Evolutionary conservation across 1,140 invertebrate species (phyloP).

Genomic region (Drosophila pectinifera): DNA sequence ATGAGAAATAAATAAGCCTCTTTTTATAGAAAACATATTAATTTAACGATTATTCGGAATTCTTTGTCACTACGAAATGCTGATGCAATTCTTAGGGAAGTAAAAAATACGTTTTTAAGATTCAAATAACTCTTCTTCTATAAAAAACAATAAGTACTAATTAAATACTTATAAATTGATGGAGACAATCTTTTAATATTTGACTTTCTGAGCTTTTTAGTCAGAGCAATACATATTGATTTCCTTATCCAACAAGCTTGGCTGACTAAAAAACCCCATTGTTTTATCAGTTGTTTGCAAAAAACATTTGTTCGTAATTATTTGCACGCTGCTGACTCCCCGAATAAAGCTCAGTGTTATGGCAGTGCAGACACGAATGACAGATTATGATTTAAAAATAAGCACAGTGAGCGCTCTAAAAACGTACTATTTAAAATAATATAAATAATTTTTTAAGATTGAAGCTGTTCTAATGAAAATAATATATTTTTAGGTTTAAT

Average conservation of each 20-base stretch:
- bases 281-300: not conserved
- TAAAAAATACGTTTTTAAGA: not conserved
- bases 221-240: not conserved
- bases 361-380: conserved; percentile 13
- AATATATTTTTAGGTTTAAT: too few relatives aligned
- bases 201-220: too few relatives aligned
- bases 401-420: conserved; percentile 2
- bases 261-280: not conserved
- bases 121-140: not conserved
- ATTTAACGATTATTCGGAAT: not conserved
- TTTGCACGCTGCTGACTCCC: conserved; percentile 2
- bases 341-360: conserved; percentile 1
- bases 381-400: conserved; percentile 22
- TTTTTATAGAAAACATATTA: not conserved
- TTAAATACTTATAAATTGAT: too few relatives aligned
- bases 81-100: not conserved
- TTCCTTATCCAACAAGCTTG: conserved; percentile 2
- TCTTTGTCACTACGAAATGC: not conserved
- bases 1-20: conserved; percentile 3
- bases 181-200: too few relatives aligned
- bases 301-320: conserved; percentile 13
- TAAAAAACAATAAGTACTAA: not conserved
- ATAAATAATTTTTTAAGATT: too few relatives aligned
- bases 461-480: too few relatives aligned
- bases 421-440: too few relatives aligned